Base-by-base conservation (phyloP, 2,888 invertebrate species). In the Campopleginae sp. region DNA sequence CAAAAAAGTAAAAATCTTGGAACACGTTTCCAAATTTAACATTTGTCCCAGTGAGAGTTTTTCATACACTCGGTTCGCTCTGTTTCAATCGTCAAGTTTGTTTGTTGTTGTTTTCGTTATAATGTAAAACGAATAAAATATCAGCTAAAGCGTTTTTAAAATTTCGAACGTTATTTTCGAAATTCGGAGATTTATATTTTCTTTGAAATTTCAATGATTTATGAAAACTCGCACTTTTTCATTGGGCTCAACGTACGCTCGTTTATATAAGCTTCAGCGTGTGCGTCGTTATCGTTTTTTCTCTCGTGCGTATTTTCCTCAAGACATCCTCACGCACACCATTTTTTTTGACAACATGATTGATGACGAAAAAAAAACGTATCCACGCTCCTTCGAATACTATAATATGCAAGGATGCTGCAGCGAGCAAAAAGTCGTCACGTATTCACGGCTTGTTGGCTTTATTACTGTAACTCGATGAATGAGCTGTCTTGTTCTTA, bases 391-490 rank as follows among this genome's bases (percentile, higher is more conserved):
- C 54, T 71, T 72, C 65, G 42, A 74, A 66, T 74, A 74, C 79
- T 72, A 74, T 74, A 72, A 66, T 65, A 74, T 66, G 74, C 74
- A 33, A 66, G 66, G 10, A 70, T 54, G 54, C 54, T 80, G 65
- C 19, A 61, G 14, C 38, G 54, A 74, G 54, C 63, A 71, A 72
- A 17, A 68, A 75, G 33, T 82, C 38, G 38, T 33, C 46, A 72
- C 65, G 70, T 23, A 74, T 83, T 84, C 80, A 84, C 70, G 70
- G 71, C 54, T 80, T 84, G 48, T 65, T 63, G 14, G 12, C 33
- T 48, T 79, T 70, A 80, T 82, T 66, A 76, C 80, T 80, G 61
- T 82, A 85, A 76, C 68, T 61, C 48, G 82, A 80, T 4, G 75
- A 58, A 10, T 82, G 82, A 3, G 72, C 42, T 3, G 48, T 66